Evolutionary conservation across 2,113 vertebrate genomes (phyloP), one percentile per base, ranked within the genome.

Genomic region (Trinectes maculatus): DNA sequence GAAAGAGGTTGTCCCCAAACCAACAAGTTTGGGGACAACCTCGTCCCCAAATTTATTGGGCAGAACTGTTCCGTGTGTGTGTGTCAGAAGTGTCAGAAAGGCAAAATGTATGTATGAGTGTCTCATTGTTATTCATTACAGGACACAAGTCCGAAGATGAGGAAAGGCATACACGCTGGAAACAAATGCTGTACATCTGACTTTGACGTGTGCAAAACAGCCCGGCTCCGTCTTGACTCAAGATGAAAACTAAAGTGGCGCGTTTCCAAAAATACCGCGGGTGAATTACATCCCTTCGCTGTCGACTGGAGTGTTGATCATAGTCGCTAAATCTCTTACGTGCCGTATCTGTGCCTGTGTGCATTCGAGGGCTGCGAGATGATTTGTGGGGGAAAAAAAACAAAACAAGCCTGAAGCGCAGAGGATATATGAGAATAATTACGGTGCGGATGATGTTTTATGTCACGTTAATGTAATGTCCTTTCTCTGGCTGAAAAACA

Each of bases 241-340:
- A 71, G 66, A 61, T 79, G 61, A 42, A 85, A 73, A 71, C 71
- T 47, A 25, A 48, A 56, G 52, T 63, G 57, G 42, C 71, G 5
- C 37, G 33, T 71, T 72, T 67, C 73, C 71, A 66, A 48, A 79
- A 85, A 82, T 82, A 77, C 58, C 71, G 55, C 34, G 11, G 56
- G 51, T 73, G 54, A 74, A 69, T 65, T 51, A 39, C 31, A 69
- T 58, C 51, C 67, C 63, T 70, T 42, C 25, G 43, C 46, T 71
- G 72, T 78, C 55, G 51, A 58, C 71, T 40, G 1, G 39, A 72
- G 65, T 64, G 70, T 56, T 68, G 75, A 84, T 81, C 78, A 71
- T 22, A 25, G 76, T 37, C 37, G 43, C 69, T 83, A 75, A 81
- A 79, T 64, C 62, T 80, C 36, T 6, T 1, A 3, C 33, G 15